Percentiles rank a stretch among this genome's conserved stretches.
Evolutionary conservation across 2,113 vertebrate genomes (phyloP).

Genomic region (Phyllostomus discolor): DNA sequence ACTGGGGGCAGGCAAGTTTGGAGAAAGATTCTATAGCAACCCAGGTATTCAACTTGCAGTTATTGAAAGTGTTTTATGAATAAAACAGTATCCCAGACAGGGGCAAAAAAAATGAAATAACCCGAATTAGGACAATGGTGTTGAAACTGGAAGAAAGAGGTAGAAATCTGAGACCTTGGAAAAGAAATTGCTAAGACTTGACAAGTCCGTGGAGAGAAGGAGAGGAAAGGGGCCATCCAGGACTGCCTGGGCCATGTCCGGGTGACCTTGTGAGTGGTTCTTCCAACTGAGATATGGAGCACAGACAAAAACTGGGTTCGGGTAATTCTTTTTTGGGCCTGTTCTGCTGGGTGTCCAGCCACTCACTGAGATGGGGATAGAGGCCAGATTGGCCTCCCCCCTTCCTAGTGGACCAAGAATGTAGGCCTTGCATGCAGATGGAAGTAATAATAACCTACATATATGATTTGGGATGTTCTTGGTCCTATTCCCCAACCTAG

Average conservation of each 20-base stretch:
- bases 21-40: background rate
- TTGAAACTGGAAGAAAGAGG: background rate
- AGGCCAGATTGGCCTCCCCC: background rate
- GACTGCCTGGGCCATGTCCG: background rate
- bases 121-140: background rate
- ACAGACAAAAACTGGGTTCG: background rate
- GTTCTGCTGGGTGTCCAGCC: background rate
- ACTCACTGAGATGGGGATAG: background rate
- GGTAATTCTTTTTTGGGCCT: background rate
- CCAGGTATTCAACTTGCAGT: background rate
- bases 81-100: background rate
- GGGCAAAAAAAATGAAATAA: background rate
- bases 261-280: background rate
- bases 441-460: background rate
- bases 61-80: background rate
- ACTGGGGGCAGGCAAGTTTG: background rate
- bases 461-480: background rate
- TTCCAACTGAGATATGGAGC: background rate
- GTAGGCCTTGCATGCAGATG: background rate
- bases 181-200: background rate
- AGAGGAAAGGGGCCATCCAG: background rate
- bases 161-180: background rate
- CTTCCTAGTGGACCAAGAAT: background rate
- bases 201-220: background rate
- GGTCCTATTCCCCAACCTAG: background rate